phyloP scores from a whole-genome alignment of 2,888 invertebrate genomes.

The Orthonychiurus folsomi region DNA sequence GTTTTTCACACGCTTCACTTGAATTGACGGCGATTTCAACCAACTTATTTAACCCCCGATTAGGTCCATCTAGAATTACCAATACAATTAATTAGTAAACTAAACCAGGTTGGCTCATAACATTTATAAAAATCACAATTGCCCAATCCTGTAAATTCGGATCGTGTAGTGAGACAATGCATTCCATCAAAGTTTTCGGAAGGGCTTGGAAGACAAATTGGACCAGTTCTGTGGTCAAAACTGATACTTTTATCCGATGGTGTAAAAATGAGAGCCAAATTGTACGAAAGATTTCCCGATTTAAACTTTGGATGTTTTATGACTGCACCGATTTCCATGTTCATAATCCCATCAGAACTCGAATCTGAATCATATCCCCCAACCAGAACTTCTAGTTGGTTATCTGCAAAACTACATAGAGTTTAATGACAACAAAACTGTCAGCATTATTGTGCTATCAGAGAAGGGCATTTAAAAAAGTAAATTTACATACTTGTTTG shows the following conservation, averaged over 20 bases:
- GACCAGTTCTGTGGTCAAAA: conserved; percentile 18
- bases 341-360: too few species aligned
- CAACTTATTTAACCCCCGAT: background rate
- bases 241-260: conserved; percentile 14
- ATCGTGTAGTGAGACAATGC: conserved; percentile 6
- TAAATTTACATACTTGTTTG: conserved; percentile 13
- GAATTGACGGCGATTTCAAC: too few species aligned
- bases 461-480: too few species aligned
- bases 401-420: background rate
- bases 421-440: too few species aligned
- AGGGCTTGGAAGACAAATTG: conserved; percentile 18
- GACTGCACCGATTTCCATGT: conserved; percentile 3
- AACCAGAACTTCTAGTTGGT: conserved; percentile 7
- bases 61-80: background rate
- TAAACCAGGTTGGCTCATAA: too few species aligned
- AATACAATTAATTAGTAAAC: too few species aligned
- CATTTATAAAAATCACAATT: background rate
- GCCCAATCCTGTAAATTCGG: background rate
- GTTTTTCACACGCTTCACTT: background rate
- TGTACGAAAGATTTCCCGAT: background rate
- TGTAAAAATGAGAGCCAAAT: conserved; percentile 17
- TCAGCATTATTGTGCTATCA: too few species aligned
- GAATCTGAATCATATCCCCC: conserved; percentile 7
- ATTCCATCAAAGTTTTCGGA: conserved; percentile 12
- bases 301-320: conserved; percentile 13